These are phyloP conservation scores for Pantherophis guttatus DNA, from an alignment of 2,113 vertebrate genomes.

Conservation along the genomic window DNA sequence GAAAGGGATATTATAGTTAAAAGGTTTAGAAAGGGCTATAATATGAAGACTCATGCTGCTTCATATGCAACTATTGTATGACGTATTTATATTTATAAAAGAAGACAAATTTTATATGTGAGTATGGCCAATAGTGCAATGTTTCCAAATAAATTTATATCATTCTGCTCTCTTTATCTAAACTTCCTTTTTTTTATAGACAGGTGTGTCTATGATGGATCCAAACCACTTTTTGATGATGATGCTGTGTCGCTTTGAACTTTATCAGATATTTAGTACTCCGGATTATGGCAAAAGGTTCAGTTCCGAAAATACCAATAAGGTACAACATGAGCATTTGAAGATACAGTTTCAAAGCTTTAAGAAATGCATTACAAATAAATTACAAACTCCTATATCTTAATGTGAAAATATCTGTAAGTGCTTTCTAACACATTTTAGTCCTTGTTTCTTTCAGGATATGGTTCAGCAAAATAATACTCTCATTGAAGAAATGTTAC, in stretches of 20 bases:
- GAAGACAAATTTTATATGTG: not conserved
- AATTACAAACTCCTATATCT: not conserved
- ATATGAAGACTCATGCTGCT: not conserved
- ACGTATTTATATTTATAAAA: not conserved
- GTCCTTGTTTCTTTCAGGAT: constrained; percentile 74
- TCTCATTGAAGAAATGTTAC: constrained; percentile 97
- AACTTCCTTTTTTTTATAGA: constrained; percentile 70
- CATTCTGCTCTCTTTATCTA: not conserved
- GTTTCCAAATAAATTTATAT: not conserved
- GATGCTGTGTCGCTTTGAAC: constrained; percentile 91
- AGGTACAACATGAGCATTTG: constrained; percentile 71
- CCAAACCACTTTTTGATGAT: constrained; percentile 99
- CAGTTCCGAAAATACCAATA: constrained; percentile 83
- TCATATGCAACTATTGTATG: not conserved
- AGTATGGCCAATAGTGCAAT: not conserved
- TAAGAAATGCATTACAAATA: not conserved
- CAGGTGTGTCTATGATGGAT: constrained; percentile 97
- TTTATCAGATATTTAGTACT: constrained; percentile 92
- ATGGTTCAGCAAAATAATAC: constrained; percentile 94
- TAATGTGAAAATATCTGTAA: not conserved
- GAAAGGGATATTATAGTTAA: not conserved
- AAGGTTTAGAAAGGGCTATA: not conserved
- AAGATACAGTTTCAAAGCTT: not conserved
- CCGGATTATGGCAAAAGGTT: constrained; percentile 89
- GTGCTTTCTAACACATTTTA: not conserved